phyloP scores from a whole-genome alignment of 2,888 invertebrate genomes.

The Marasmarcha lunaedactyla region DNA sequence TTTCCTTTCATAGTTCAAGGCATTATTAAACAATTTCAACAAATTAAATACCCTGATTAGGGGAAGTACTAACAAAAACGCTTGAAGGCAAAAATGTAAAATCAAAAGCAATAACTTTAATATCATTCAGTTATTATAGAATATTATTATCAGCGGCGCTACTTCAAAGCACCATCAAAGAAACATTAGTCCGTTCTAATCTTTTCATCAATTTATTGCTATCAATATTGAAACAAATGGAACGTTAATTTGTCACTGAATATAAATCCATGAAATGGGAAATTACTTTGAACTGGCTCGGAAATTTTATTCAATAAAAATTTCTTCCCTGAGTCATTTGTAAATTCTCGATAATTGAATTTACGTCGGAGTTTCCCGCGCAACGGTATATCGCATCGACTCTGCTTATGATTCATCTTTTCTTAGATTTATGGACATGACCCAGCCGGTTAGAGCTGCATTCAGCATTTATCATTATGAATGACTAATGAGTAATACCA shows the following conservation, averaged over 20 bases:
- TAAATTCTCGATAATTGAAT: conserved; percentile 61
- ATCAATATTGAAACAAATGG: conserved; percentile 20
- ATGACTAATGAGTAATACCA: no score
- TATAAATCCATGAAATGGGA: conserved; percentile 42
- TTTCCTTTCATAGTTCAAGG: no score
- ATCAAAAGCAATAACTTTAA: no score
- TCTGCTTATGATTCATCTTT: conserved; percentile 31
- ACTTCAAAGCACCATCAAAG: neutral
- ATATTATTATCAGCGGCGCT: no score
- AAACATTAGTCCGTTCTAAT: conserved; percentile 1
- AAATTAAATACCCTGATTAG: no score
- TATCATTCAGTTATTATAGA: no score
- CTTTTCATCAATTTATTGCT: neutral
- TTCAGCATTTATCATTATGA: no score
- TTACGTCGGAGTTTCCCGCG: conserved; percentile 38
- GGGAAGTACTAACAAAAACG: no score
- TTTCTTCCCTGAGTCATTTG: conserved; percentile 45
- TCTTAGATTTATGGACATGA: conserved; percentile 29
- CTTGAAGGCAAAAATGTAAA: no score
- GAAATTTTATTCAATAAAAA: conserved; percentile 52
- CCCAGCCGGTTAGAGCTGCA: no score
- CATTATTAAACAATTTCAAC: no score
- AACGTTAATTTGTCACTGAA: conserved; percentile 34
- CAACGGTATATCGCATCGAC: conserved; percentile 27
- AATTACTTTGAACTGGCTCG: conserved; percentile 37